Evolutionary conservation across 2,797 vertebrate genomes (phyloP).

Genomic region (Neoniphon sammara): DNA sequence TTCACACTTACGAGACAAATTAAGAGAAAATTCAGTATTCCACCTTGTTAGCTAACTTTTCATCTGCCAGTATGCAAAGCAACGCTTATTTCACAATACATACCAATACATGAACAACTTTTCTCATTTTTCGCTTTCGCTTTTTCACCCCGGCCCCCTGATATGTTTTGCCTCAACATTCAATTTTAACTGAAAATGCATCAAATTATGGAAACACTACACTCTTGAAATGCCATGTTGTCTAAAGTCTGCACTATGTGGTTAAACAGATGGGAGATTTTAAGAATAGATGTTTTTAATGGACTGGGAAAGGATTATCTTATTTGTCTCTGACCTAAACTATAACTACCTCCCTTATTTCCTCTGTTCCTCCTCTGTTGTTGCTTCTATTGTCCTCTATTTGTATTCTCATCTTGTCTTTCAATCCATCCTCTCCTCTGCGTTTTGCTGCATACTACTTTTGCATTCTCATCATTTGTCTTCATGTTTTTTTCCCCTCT

Average conservation of each 20-base stretch:
- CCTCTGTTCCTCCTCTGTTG: background rate
- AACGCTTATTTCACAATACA: no score
- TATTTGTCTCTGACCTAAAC: conserved; percentile 2
- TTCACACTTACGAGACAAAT: no score
- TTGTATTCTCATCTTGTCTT: background rate
- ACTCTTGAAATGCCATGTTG: no score
- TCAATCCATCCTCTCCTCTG: background rate
- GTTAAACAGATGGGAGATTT: background rate
- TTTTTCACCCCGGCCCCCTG: no score
- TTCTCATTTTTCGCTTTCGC: no score
- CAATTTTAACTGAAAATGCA: no score
- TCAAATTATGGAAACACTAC: no score
- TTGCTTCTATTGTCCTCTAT: background rate
- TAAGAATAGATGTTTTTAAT: background rate
- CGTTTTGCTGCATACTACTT: background rate
- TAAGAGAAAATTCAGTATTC: no score
- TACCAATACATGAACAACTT: no score
- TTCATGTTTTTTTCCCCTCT: background rate
- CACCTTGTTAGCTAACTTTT: no score
- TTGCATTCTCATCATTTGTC: background rate
- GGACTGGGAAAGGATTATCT: background rate
- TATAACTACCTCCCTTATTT: background rate
- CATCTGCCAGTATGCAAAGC: no score
- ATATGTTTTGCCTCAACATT: no score
- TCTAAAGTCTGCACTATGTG: background rate